Base-by-base conservation (phyloP, 2,888 invertebrate genomes). In the Stenichneumon culpator region DNA sequence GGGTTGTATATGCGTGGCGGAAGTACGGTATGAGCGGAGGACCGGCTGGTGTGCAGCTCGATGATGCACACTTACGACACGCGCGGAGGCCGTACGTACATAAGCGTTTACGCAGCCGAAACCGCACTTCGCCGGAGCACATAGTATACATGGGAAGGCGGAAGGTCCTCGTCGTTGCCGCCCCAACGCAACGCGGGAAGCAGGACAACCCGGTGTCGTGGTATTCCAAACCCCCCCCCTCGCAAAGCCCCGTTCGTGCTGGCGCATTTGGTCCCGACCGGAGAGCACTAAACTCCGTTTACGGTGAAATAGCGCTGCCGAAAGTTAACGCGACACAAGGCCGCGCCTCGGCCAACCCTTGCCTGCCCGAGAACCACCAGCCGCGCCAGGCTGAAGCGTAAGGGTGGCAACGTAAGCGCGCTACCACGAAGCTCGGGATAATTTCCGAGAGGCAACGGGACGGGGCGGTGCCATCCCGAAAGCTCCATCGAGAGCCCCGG, bases 231-330 rank as follows among this genome's bases (percentile, higher is more conserved):
- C 44, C 44, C 0, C 11, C 39, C 39, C 44, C 0, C 44, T 3
- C 65, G 86, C 44, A 79, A 86, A 82, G 82, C 82, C 78, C 57
- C 83, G 79, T 86, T 79, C 80, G 83, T 86, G 86, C 84, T 84
- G 79, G 84, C 69, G 81, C 87, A 84, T 83, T 86, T 86, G 74
- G 84, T 79, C 84, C 77, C 60, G 63, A 3, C 77, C 75, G 25
- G 68, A 79, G 75, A 79, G 82, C 78, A 86, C 86, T 89, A 87
- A 89, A 89, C 88, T 87, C 86, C 86, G 86, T 89, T 90, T 87
- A 87, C 88, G 75, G 85, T 83, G 86, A 89, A 88, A 88, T 86
- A 87, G 82, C 69, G 84, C 73, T 79, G 83, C 78, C 68, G 84
- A 86, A 88, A 89, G 85, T 89, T 89, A 87, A 86, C 86, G 86